Percentiles rank a stretch among this genome's conserved stretches.
Conservation (phyloP, 2,888 invertebrate genomes). For the Andrena hattorfiana region DNA sequence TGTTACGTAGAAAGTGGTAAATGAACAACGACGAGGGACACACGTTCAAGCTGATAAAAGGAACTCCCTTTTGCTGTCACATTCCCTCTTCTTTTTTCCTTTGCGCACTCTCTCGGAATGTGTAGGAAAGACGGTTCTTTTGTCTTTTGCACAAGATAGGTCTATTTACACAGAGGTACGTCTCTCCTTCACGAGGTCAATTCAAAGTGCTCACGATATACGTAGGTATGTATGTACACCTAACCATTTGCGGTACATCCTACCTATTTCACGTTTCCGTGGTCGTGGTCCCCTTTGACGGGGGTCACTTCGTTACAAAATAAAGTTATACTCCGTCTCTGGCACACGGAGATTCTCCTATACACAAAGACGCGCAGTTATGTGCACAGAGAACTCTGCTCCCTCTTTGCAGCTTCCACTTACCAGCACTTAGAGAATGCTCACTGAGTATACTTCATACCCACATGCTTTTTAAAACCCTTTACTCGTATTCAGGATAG, state of each 20-base stretch:
- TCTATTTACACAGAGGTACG: neutral
- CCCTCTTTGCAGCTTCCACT: constrained; percentile 57
- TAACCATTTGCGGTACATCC: constrained; percentile 51
- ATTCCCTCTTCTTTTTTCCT: constrained; percentile 1
- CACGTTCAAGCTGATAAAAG: neutral
- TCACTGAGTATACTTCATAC: constrained; percentile 58
- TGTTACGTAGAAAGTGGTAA: neutral
- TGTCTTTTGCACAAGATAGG: constrained; percentile 34
- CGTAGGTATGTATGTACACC: constrained; percentile 7
- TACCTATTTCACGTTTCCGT: constrained; percentile 49
- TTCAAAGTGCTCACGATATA: neutral
- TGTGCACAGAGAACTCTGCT: constrained; percentile 45
- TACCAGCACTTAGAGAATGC: constrained; percentile 63
- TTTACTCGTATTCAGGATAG: constrained; percentile 53
- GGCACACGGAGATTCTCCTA: constrained; percentile 30
- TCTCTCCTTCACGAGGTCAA: neutral
- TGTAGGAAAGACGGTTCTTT: constrained; percentile 51
- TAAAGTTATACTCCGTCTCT: constrained; percentile 51
- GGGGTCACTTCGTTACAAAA: constrained; percentile 54
- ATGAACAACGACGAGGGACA: neutral
- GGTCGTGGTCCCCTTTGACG: constrained; percentile 57
- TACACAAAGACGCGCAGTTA: constrained; percentile 31
- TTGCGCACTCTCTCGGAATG: neutral
- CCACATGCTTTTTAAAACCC: constrained; percentile 48
- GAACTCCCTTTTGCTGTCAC: neutral